These are phyloP conservation scores for Onthophagus sagittarius DNA, from an alignment of 2,888 invertebrate species.

Conservation along the genomic window DNA sequence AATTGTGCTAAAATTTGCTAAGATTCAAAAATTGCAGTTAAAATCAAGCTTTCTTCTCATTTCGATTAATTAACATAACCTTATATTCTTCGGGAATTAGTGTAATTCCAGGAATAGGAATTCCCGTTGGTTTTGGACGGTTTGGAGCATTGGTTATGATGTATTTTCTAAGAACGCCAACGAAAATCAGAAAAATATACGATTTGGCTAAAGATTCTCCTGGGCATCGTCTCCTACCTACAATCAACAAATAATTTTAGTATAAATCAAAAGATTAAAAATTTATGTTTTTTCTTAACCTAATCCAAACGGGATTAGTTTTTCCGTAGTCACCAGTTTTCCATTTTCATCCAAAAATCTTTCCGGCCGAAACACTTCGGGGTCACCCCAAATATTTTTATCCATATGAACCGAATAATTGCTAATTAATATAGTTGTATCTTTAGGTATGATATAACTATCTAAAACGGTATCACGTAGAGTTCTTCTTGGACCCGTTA, in stretches of 20 bases:
- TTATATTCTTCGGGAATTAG: constrained; percentile 29
- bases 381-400: constrained; percentile 57
- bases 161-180: constrained; percentile 57
- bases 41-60: background rate
- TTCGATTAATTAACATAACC: constrained; percentile 21
- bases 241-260: constrained; percentile 27
- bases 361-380: constrained; percentile 61
- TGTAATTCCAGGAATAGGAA: constrained; percentile 54
- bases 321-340: constrained; percentile 35
- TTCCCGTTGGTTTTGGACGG: constrained; percentile 45
- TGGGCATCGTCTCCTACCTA: constrained; percentile 62
- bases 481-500: constrained; percentile 53
- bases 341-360: constrained; percentile 54
- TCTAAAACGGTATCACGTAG: constrained; percentile 53
- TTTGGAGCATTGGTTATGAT: constrained; percentile 48
- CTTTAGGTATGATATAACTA: constrained; percentile 51
- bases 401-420: constrained; percentile 55
- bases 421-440: constrained; percentile 42
- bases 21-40: too few relatives aligned
- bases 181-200: constrained; percentile 60
- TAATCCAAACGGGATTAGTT: constrained; percentile 45
- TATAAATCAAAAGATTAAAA: background rate
- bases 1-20: too few relatives aligned
- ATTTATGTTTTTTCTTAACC: constrained; percentile 35
- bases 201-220: constrained; percentile 61